Evolutionary conservation across 2,113 vertebrate genomes (phyloP).

Genomic region (Leptodactylus fuscus): DNA sequence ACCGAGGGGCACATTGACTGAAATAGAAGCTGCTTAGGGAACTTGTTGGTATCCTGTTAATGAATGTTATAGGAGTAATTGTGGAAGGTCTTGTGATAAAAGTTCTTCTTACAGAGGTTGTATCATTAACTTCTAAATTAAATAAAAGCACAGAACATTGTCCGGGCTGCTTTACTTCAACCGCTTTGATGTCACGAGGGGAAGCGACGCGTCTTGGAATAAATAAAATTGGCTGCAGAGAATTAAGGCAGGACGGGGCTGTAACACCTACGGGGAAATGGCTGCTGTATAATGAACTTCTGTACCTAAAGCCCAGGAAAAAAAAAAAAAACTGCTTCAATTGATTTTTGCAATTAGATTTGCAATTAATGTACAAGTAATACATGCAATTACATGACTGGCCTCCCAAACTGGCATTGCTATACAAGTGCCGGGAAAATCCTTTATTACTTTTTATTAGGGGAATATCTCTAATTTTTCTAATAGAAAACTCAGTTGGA

Average conservation of each 20-base stretch:
- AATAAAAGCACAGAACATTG: constrained; percentile 23
- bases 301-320: too few relatives aligned
- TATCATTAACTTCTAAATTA: constrained; percentile 47
- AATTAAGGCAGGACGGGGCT: constrained; percentile 4
- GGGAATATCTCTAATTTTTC: background rate
- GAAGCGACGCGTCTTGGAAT: background rate
- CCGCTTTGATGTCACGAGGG: constrained; percentile 7
- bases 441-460: background rate
- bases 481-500: background rate
- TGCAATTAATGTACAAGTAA: constrained; percentile 7
- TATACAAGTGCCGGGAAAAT: background rate
- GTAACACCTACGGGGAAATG: constrained; percentile 9
- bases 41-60: constrained; percentile 44
- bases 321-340: background rate
- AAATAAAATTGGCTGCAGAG: constrained; percentile 26
- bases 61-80: constrained; percentile 46
- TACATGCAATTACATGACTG: background rate
- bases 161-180: constrained; percentile 30
- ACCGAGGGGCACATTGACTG: constrained; percentile 38
- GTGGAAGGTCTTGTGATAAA: constrained; percentile 37
- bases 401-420: background rate
- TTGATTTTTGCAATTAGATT: constrained; percentile 20
- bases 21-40: constrained; percentile 46
- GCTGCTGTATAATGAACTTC: constrained; percentile 3
- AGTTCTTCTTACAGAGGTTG: constrained; percentile 26